Evolutionary conservation across 2,113 vertebrate genomes (phyloP).

Genomic region (Girardinichthys multiradiatus): DNA sequence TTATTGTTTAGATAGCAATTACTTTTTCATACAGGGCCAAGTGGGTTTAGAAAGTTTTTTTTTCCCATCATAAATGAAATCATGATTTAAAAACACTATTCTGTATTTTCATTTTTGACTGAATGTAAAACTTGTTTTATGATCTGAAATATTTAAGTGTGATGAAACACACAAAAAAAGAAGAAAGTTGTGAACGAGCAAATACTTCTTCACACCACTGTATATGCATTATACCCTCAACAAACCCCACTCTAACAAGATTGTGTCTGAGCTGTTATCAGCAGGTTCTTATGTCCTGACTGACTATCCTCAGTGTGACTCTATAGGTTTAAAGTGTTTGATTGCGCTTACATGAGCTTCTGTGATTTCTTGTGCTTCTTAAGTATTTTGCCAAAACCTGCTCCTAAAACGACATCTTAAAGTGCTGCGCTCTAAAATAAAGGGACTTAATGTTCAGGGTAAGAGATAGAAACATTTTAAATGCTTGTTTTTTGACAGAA

Average conservation of each 20-base stretch:
- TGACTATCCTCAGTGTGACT: background rate
- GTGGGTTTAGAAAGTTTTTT: no score
- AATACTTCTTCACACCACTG: background rate
- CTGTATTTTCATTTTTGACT: background rate
- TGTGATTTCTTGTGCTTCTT: slow-evolving; percentile 30
- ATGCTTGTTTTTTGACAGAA: background rate
- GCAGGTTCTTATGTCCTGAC: background rate
- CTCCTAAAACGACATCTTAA: background rate
- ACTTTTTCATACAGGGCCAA: no score
- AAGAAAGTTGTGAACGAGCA: background rate
- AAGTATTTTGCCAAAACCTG: background rate
- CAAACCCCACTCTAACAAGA: slow-evolving; percentile 5
- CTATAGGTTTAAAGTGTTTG: slow-evolving; percentile 6
- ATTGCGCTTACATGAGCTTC: background rate
- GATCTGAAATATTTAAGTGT: background rate
- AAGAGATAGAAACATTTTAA: background rate
- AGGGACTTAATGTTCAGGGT: background rate
- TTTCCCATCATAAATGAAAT: background rate
- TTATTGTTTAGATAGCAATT: background rate
- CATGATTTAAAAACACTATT: background rate
- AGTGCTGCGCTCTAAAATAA: background rate
- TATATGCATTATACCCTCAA: slow-evolving; percentile 36
- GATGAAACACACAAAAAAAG: background rate
- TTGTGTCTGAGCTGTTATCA: background rate
- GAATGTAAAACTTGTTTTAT: background rate